A percentile compares a stretch with the other conserved stretches of the same genome.
phyloP scores from a whole-genome alignment of 2,888 invertebrate genomes.

The Tuta absoluta region DNA sequence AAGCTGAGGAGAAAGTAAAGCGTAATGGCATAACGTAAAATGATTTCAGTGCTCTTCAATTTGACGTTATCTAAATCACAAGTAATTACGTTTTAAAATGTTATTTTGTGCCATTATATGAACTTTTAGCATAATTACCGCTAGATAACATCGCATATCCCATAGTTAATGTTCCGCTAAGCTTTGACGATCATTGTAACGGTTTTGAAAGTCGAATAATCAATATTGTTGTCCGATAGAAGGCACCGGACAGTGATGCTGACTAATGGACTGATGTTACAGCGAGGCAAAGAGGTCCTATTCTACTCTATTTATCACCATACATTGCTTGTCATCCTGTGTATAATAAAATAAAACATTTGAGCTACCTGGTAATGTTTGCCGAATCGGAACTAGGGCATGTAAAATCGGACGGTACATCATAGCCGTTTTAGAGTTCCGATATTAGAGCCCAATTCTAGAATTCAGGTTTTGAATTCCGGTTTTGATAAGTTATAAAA shows the following conservation, averaged over 20 bases:
- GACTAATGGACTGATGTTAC: constrained; percentile 65
- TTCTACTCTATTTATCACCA: no score
- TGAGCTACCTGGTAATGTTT: no score
- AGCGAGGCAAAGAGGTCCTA: constrained; percentile 40
- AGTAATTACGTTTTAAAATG: constrained; percentile 10
- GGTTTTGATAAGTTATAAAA: no score
- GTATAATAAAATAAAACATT: no score
- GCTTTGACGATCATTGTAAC: constrained; percentile 25
- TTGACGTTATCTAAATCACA: constrained; percentile 7
- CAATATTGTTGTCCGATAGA: constrained; percentile 30
- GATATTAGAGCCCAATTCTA: no score
- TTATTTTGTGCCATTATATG: constrained; percentile 10
- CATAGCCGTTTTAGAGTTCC: no score
- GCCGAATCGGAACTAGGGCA: no score
- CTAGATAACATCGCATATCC: constrained; percentile 7
- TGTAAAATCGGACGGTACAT: no score
- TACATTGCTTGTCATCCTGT: no score
- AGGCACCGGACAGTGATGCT: constrained; percentile 44
- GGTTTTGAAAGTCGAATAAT: constrained; percentile 30
- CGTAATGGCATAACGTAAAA: neutral
- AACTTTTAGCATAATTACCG: constrained; percentile 17
- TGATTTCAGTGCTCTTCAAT: neutral
- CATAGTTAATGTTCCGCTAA: constrained; percentile 16
- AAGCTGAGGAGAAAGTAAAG: neutral
- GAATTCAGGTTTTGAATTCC: no score